Conservation (phyloP, 2,797 vertebrate genomes). For the Limosa lapponica region DNA sequence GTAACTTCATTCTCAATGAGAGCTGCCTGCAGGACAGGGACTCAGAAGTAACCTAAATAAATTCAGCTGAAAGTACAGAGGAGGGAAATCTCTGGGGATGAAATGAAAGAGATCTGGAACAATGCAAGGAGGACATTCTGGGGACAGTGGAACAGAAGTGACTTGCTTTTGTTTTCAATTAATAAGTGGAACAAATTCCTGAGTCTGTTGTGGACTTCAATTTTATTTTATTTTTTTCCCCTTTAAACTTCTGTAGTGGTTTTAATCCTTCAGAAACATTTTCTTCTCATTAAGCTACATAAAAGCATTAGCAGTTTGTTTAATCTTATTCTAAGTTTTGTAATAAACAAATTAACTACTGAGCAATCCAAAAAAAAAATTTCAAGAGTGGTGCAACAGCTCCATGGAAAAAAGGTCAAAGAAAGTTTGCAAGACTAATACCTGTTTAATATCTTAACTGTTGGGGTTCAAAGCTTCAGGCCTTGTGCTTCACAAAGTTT, state of each 20-base stretch:
- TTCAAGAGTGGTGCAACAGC: conserved; percentile 9
- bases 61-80: not conserved
- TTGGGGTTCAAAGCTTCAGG: not conserved
- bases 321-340: conserved; percentile 66
- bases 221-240: not conserved
- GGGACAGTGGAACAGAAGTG: conserved; percentile 29
- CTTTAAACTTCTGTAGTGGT: conserved; percentile 60
- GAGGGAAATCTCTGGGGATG: not conserved
- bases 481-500: accelerated
- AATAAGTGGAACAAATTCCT: conserved; percentile 63
- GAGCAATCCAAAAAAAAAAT: not conserved
- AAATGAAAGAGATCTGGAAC: conserved; percentile 49
- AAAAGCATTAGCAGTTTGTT: conserved; percentile 76
- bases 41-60: not conserved
- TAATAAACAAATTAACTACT: conserved; percentile 73
- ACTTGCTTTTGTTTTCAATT: conserved; percentile 67
- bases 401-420: conserved; percentile 40
- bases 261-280: conserved; percentile 68
- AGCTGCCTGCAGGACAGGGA: not conserved
- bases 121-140: conserved; percentile 37
- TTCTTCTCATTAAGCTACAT: conserved; percentile 74
- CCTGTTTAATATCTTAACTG: not conserved
- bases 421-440: not conserved
- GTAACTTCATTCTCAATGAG: not conserved
- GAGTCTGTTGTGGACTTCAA: conserved; percentile 16